Percentiles rank a stretch among this genome's conserved stretches.
phyloP scores from a whole-genome alignment of 2,113 vertebrate genomes.

The Trematomus loennbergii region DNA sequence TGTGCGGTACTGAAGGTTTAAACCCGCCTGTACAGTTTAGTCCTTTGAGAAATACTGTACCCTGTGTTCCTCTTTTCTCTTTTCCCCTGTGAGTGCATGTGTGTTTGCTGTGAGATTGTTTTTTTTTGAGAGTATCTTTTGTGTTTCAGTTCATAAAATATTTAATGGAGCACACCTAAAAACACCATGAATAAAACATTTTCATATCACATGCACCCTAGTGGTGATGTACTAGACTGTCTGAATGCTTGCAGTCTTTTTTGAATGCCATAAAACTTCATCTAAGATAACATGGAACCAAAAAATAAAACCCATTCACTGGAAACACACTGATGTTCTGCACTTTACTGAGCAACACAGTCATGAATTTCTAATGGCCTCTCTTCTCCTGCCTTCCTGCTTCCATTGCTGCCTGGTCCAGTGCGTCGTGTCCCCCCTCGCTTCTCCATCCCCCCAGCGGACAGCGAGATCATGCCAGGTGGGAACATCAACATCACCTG shows the following conservation, averaged over 20 bases:
- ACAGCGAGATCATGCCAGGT: conserved; percentile 99
- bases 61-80: conserved; percentile 9
- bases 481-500: conserved; percentile 98
- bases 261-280: conserved; percentile 55
- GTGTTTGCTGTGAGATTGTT: conserved; percentile 51
- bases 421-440: conserved; percentile 96
- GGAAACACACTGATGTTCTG: neutral
- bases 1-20: conserved; percentile 43
- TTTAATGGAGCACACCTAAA: conserved; percentile 65
- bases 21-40: conserved; percentile 39
- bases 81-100: conserved; percentile 49
- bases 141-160: conserved; percentile 69
- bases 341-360: neutral
- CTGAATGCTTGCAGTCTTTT: conserved; percentile 53
- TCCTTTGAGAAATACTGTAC: conserved; percentile 41
- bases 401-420: conserved; percentile 79
- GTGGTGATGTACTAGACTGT: conserved; percentile 44
- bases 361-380: conserved; percentile 35
- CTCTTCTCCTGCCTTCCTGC: conserved; percentile 46
- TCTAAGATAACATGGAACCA: conserved; percentile 25
- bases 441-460: conserved; percentile 97
- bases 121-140: conserved; percentile 52
- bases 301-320: conserved; percentile 4
- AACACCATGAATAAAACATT: conserved; percentile 78
- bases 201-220: conserved; percentile 51